Evolutionary conservation across 1,140 invertebrate species (phyloP), one percentile per base, ranked within the genome.

Genomic region (Artemia franciscana): DNA sequence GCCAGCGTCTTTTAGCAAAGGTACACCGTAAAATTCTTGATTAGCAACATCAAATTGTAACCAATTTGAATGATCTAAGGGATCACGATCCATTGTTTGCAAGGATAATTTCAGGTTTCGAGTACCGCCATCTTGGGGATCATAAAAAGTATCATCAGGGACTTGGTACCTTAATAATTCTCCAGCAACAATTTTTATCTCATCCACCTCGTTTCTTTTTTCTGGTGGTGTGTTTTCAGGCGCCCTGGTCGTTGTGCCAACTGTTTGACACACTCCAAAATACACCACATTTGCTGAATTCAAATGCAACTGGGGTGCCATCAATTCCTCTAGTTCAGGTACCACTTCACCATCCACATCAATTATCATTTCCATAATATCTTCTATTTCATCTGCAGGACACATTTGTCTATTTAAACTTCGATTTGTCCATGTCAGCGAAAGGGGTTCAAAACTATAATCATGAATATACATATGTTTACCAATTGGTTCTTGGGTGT

Each of bases 21-120:
- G 88, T 24, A 92, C 77, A 2, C 89, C 90, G 71, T 82, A 91
- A 70, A 92, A 89, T 76, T 91, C 88, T 70, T 89, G 85, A 74
- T 89, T 90, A 63, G 84, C 85, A 2, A 76, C 75, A 69, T 93
- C 86, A 70, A 92, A 93, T 71, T 91, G 88, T 57, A 93, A 72
- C 90, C 90, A 93, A 68, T 86, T 81, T n/a, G 79, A 71, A 0
- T 77, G 62, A 1, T 80, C 76, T 25, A 91, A 77, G 59, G 80
- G 73, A 7, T 78, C 78, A 57, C 83, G 77, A 64, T 90, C 83
- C 57, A 79, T 79, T 26, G 81, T 84, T 12, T 84, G 77, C 0
- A 94, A 74, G 2, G 80, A 80, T 65, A 93, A 77, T 58, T 81
- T 80, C 66, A 92, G 75, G 62, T 81, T 80, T 27, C 80, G 73